Evolutionary conservation across 2,888 invertebrate genomes (phyloP), one percentile per base, ranked within the genome.

Genomic region (Phyllotreta striolata): DNA sequence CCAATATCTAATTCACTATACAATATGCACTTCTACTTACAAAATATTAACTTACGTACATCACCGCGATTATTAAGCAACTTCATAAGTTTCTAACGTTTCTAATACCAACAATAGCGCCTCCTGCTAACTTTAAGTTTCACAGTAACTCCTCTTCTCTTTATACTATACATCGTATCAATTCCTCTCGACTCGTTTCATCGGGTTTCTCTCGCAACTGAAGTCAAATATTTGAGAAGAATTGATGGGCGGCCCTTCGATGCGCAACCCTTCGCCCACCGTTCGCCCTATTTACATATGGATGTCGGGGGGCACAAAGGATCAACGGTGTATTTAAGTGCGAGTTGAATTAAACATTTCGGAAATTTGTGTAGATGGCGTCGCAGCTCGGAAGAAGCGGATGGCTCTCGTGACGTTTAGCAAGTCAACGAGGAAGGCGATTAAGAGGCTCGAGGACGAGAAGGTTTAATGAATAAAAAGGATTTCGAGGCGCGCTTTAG

Each of bases 221-320:
- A 52, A 52, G 52, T 52, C 52, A 52, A 52, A 52, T 38, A 52
- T 52, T 52, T 52, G 52, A 34, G 49, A 49, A 49, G 35, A 49
- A 35, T n/a, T 38, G 47, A n/a, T 34, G 24, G 13, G 39, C 7
- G 6, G 7, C 39, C 49, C 35, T 49, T 35, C 47, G 3, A 34
- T n/a, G 14, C 24, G 47, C 14, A 14, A 13, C 35, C 35, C 49
- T 35, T 24, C 5, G 52, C 13, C 8, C 12, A 34, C 35, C 24
- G 24, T 24, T 51, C 34, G n/a, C 10, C 35, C 9, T 52, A 38
- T 52, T 52, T 52, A 52, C 52, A 52, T 52, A 52, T 49, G 49
- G 49, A 49, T 49, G 24, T n/a, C 5, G 47, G 47, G 34, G 34
- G 34, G 14, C 34, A 47, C 47, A 47, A 47, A 47, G 47, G 47